phyloP scores from a whole-genome alignment of 2,888 invertebrate species.

The Metopia argyrocephala region DNA sequence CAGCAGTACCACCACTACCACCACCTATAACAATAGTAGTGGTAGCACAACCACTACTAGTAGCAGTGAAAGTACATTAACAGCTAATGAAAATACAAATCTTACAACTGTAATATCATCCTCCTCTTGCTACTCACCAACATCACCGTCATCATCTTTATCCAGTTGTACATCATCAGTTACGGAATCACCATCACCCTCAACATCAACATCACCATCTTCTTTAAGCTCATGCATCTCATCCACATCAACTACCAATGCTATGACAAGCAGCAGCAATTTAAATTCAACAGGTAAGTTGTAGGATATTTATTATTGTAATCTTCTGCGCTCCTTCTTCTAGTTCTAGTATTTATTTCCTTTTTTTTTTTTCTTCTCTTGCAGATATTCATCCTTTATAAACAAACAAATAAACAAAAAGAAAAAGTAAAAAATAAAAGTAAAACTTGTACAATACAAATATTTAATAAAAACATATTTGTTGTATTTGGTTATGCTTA shows the following conservation, averaged over 20 bases:
- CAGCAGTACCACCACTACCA: slow-evolving; percentile 14
- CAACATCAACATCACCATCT: not conserved
- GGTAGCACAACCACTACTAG: not conserved
- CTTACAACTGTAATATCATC: not conserved
- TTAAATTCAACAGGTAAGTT: slow-evolving; percentile 45
- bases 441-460: not conserved
- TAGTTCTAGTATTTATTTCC: not conserved
- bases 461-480: not conserved
- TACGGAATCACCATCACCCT: not conserved
- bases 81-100: slow-evolving; percentile 26
- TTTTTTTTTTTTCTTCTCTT: not conserved
- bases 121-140: not conserved
- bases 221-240: too few species aligned
- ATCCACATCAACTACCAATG: not conserved
- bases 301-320: not conserved
- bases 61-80: slow-evolving; percentile 20
- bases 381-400: not conserved
- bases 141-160: not conserved
- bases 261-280: slow-evolving; percentile 18
- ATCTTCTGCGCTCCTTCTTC: not conserved
- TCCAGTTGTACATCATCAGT: not conserved
- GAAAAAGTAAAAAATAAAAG: not conserved
- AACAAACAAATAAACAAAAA: not conserved
- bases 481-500: not conserved
- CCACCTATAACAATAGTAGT: slow-evolving; percentile 24